These are phyloP conservation scores for Neomonachus schauinslandi DNA, from an alignment of 2,113 vertebrate species.

Conservation along the genomic window DNA sequence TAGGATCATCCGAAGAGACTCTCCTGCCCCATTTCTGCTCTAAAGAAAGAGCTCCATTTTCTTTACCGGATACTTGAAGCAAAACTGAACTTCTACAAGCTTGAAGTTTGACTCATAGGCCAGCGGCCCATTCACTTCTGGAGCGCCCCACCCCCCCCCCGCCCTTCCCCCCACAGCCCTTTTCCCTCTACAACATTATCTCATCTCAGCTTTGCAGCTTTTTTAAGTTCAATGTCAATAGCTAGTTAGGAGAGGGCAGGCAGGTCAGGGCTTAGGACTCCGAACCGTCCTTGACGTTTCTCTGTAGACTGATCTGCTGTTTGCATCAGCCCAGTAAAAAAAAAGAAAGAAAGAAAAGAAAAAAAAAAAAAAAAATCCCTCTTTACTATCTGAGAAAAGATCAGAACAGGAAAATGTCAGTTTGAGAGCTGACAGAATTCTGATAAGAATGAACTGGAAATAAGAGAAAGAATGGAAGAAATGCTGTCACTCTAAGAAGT, in stretches of 20 bases:
- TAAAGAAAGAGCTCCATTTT: not conserved
- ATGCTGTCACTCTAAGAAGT: constrained; percentile 71
- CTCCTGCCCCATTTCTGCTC: not conserved
- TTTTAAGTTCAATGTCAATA: constrained; percentile 89
- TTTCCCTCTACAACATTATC: constrained; percentile 83
- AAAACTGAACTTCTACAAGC: not conserved
- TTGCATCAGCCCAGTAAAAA: constrained; percentile 82
- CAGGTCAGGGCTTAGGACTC: constrained; percentile 88
- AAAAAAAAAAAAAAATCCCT: constrained; percentile 49
- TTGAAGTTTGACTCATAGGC: not conserved
- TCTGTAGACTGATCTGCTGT: constrained; percentile 86
- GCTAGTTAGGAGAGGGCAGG: constrained; percentile 87
- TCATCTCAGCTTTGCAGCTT: constrained; percentile 82
- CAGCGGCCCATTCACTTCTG: not conserved
- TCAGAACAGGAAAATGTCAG: constrained; percentile 91
- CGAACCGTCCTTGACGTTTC: constrained; percentile 86
- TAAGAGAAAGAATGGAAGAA: constrained; percentile 77
- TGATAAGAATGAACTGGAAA: constrained; percentile 86
- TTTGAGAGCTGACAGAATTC: constrained; percentile 88
- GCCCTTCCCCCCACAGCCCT: not conserved
- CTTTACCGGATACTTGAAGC: not conserved
- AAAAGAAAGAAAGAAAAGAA: constrained; percentile 15
- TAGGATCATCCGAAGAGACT: not conserved
- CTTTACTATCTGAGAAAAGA: constrained; percentile 87
- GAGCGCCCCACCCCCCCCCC: constrained; percentile 54